phyloP scores from a whole-genome alignment of 2,113 vertebrate genomes.

The Bolborhynchus lineola region DNA sequence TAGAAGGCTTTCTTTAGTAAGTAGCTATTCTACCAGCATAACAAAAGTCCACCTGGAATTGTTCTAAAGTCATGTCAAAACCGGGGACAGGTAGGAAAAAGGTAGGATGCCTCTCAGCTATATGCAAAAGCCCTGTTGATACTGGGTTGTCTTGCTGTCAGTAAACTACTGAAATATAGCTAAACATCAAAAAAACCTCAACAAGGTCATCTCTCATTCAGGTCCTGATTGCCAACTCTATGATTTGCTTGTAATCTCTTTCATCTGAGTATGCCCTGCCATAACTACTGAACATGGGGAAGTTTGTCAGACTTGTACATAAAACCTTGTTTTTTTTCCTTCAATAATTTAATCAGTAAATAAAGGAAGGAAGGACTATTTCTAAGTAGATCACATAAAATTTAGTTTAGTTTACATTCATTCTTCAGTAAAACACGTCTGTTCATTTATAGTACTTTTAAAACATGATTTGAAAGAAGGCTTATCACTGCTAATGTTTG shows the following conservation, averaged over 20 bases:
- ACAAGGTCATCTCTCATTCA: background rate
- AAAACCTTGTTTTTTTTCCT: background rate
- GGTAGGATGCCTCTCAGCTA: background rate
- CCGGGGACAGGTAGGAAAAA: background rate
- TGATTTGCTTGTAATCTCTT: background rate
- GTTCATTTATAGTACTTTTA: background rate
- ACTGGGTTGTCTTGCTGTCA: background rate
- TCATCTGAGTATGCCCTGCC: background rate
- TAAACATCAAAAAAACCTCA: background rate
- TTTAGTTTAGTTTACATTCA: background rate
- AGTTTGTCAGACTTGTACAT: background rate
- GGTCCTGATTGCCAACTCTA: background rate
- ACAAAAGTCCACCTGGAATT: background rate
- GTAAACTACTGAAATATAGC: background rate
- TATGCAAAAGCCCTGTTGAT: background rate
- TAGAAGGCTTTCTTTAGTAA: background rate
- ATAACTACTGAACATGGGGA: background rate
- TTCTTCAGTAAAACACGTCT: background rate
- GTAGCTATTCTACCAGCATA: background rate
- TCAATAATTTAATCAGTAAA: background rate
- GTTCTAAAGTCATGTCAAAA: background rate
- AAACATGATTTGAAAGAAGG: background rate
- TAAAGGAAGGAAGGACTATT: background rate
- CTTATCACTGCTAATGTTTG: background rate
- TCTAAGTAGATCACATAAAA: background rate